Evolutionary conservation across 2,888 invertebrate species (phyloP), one percentile per base, ranked within the genome.

Genomic region (Microctonus aethiopoides): DNA sequence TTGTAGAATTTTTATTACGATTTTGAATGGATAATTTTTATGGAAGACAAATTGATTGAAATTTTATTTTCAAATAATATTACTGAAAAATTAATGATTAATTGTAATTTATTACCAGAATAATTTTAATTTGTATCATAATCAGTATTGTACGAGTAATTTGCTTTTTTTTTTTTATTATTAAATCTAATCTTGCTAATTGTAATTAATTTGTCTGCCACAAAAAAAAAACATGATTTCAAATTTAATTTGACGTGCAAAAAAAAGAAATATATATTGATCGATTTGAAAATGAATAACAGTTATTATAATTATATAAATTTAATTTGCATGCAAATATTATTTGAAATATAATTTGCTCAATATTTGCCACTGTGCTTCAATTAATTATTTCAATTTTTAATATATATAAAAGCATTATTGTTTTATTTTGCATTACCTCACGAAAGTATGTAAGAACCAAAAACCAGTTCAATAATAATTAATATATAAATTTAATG

Each of bases 371-470:
- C 84, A 81, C 83, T 79, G 79, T 73, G 74, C 76, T 76, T 77
- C 34, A 69, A 75, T 74, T 71, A 67, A 61, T 65, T 65, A 57
- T 65, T 70, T 74, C 72, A 67, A 10, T 70, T 66, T 13, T 41
- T 26, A 26, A 24, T 41, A 22, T 52, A 16, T 16, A 46, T 20
- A 26, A n/a, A n/a, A n/a, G n/a, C n/a, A 59, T 61, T 41, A 22
- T 56, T 16, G 46, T 74, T 72, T 79, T 76, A 64, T 72, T 65
- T 77, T 82, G 67, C 76, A 68, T 77, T 80, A 80, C 74, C 74
- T 79, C 78, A 82, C 77, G 74, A 83, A 84, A 86, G 86, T 86
- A 86, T 86, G 86, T 86, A 86, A 86, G 86, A 86, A 80, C 80
- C 77, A 71, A 74, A 64, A 71, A 72, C 64, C 63, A 36, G 41